phyloP scores from a whole-genome alignment of 2,113 vertebrate genomes.

The Syngnathus scovelli region DNA sequence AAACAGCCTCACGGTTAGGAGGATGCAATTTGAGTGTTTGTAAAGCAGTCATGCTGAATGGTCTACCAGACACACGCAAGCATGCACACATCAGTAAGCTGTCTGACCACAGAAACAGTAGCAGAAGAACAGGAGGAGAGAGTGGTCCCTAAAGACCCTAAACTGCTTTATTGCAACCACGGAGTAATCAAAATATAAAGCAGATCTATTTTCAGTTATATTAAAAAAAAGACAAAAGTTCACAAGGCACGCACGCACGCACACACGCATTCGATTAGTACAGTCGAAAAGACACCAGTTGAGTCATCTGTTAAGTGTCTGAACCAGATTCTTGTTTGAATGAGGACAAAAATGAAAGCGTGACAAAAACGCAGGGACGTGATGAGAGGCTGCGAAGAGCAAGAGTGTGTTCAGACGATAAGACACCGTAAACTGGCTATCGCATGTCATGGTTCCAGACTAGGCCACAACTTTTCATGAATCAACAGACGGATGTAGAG shows the following conservation, averaged over 20 bases:
- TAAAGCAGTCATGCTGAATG: conserved; percentile 38
- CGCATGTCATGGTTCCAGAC: background rate
- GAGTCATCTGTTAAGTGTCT: conserved; percentile 55
- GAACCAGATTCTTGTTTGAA: conserved; percentile 54
- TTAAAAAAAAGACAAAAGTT: background rate
- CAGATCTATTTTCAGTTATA: background rate
- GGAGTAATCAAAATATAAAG: background rate
- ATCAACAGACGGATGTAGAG: background rate
- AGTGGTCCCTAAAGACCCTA: conserved; percentile 19
- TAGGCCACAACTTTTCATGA: background rate
- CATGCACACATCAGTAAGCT: conserved; percentile 47
- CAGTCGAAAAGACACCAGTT: conserved; percentile 18
- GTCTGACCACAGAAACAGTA: conserved; percentile 47
- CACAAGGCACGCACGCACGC: background rate
- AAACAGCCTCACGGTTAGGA: conserved; percentile 25
- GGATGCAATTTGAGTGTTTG: conserved; percentile 26
- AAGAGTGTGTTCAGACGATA: background rate
- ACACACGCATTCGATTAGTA: conserved; percentile 27
- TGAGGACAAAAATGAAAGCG: conserved; percentile 43
- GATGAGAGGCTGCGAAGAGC: conserved; percentile 8
- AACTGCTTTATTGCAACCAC: conserved; percentile 17
- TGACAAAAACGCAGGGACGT: conserved; percentile 32
- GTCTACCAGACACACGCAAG: conserved; percentile 61
- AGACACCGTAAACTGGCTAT: background rate
- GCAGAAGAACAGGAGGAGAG: conserved; percentile 37